Percentiles rank a stretch among this genome's conserved stretches.
These are phyloP conservation scores for Strix aluco DNA, from an alignment of 2,113 vertebrate genomes.

Conservation along the genomic window DNA sequence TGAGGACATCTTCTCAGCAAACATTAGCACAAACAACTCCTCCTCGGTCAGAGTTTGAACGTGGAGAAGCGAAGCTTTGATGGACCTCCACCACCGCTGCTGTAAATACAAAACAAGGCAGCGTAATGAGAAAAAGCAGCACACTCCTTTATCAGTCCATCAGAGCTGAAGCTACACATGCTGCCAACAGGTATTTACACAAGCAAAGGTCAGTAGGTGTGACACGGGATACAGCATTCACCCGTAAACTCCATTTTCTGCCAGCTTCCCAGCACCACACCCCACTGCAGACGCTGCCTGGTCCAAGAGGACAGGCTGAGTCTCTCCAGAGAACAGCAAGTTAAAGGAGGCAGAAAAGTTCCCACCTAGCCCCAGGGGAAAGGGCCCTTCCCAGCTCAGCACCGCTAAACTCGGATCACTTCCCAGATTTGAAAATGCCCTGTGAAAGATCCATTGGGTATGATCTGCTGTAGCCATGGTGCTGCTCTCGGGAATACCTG, in stretches of 20 bases:
- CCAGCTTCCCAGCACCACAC: not conserved
- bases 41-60: not conserved
- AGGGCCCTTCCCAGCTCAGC: not conserved
- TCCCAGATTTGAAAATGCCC: not conserved
- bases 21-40: not conserved
- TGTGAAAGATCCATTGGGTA: not conserved
- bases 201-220: not conserved
- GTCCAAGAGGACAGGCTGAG: rapidly evolving
- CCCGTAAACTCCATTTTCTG: not conserved
- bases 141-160: not conserved
- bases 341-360: not conserved
- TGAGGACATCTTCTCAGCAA: not conserved
- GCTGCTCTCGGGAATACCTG: not conserved
- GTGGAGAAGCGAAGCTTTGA: not conserved
- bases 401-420: rapidly evolving
- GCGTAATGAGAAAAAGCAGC: not conserved
- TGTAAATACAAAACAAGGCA: not conserved
- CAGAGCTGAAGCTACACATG: not conserved
- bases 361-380: not conserved
- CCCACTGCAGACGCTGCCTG: not conserved
- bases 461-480: not conserved
- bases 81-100: not conserved
- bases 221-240: not conserved
- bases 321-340: not conserved
- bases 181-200: not conserved